These are phyloP conservation scores for Parapristionchus giblindavisi DNA, from an alignment of 2,888 invertebrate species.

Conservation along the genomic window DNA sequence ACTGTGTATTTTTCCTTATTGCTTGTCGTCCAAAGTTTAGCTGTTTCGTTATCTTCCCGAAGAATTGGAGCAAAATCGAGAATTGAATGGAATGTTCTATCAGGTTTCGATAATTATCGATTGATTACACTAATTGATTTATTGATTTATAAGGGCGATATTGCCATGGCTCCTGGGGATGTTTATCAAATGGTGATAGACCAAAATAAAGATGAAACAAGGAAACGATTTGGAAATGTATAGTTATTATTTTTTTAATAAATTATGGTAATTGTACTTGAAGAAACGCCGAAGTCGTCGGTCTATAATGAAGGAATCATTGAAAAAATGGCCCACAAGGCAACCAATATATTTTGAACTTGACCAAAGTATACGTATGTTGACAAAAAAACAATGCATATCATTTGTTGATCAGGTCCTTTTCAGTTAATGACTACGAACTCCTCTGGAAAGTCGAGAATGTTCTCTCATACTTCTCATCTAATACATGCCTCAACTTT, in stretches of 20 bases:
- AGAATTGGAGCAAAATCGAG: conserved; percentile 27
- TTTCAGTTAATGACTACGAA: conserved; percentile 20
- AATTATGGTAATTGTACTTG: not conserved
- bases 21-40: not conserved
- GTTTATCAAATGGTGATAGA: conserved; percentile 17
- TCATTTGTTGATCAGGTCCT: not conserved
- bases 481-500: conserved; percentile 33
- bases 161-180: not conserved
- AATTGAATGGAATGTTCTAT: conserved; percentile 5
- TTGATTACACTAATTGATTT: not conserved
- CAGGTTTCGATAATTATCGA: not conserved
- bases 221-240: not conserved
- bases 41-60: conserved; percentile 3
- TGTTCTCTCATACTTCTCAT: conserved; percentile 12
- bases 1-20: no score
- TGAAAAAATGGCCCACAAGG: conserved; percentile 24
- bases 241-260: not conserved
- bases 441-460: conserved; percentile 37
- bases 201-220: conserved; percentile 18
- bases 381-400: not conserved
- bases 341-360: conserved; percentile 26
- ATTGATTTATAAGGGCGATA: not conserved
- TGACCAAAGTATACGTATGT: conserved; percentile 20
- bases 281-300: conserved; percentile 27
- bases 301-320: conserved; percentile 16